phyloP scores from a whole-genome alignment of 2,113 vertebrate species.

The Catharus fuscescens region DNA sequence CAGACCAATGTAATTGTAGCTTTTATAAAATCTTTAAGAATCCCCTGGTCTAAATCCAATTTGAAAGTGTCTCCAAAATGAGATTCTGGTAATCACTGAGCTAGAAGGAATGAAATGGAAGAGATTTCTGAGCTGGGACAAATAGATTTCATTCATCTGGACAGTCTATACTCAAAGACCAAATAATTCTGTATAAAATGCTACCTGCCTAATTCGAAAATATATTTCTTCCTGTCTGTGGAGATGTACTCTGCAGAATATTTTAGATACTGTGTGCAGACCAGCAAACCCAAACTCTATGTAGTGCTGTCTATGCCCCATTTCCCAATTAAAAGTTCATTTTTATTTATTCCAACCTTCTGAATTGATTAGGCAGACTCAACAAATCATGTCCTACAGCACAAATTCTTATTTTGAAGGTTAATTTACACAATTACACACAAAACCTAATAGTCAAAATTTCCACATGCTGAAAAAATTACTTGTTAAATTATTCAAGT shows the following conservation, averaged over 20 bases:
- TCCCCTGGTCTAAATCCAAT: not conserved
- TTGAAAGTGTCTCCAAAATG: not conserved
- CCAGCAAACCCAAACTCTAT: not conserved
- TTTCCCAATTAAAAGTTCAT: not conserved
- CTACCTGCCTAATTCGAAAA: not conserved
- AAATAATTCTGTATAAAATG: not conserved
- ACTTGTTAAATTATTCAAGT: not conserved
- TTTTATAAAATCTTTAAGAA: slow-evolving; percentile 40
- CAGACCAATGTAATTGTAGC: not conserved
- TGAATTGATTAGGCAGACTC: not conserved
- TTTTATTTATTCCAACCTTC: not conserved
- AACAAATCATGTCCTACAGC: not conserved
- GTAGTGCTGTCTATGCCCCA: not conserved
- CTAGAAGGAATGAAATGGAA: not conserved
- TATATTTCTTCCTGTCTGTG: not conserved
- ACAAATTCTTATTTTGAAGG: not conserved
- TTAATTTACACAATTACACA: not conserved
- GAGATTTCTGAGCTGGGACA: not conserved
- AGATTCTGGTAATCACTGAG: slow-evolving; percentile 6
- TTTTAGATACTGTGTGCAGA: not conserved
- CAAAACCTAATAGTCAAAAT: not conserved
- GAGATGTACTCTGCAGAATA: not conserved
- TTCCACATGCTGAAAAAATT: not conserved
- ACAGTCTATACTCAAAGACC: not conserved
- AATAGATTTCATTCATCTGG: not conserved